Conservation (phyloP, 2,113 vertebrate genomes). For the Odontophorus gujanensis region DNA sequence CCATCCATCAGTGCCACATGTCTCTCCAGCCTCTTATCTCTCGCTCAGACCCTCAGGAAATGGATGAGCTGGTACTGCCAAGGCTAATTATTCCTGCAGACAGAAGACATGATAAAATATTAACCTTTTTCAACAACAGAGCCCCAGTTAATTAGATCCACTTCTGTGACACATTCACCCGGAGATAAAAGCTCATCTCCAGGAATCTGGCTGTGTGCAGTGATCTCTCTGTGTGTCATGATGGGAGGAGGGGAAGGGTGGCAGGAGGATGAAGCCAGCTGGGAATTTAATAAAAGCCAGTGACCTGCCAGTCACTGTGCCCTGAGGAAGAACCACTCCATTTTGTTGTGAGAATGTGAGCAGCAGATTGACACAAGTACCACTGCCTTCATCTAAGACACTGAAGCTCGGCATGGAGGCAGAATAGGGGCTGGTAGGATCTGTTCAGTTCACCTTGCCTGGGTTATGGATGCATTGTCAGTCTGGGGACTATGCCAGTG, state of each 20-base stretch:
- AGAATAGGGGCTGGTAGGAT: background rate
- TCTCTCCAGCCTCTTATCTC: background rate
- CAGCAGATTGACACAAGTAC: fast-evolving
- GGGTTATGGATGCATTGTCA: background rate
- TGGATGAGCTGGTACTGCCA: conserved; percentile 6
- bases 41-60: background rate
- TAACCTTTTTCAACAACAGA: conserved; percentile 66
- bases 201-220: background rate
- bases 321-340: background rate
- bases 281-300: conserved; percentile 21
- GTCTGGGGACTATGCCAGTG: fast-evolving
- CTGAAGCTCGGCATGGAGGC: background rate
- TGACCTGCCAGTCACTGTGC: background rate
- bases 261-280: background rate
- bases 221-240: background rate
- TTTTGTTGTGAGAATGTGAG: conserved; percentile 22
- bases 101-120: conserved; percentile 68
- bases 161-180: conserved; percentile 12
- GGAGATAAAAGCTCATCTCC: conserved; percentile 24
- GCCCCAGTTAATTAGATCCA: conserved; percentile 56
- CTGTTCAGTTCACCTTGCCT: fast-evolving
- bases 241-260: background rate
- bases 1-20: background rate
- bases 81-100: conserved; percentile 63
- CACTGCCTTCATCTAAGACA: background rate